phyloP scores from a whole-genome alignment of 2,113 vertebrate genomes.

The Verasper variegatus region DNA sequence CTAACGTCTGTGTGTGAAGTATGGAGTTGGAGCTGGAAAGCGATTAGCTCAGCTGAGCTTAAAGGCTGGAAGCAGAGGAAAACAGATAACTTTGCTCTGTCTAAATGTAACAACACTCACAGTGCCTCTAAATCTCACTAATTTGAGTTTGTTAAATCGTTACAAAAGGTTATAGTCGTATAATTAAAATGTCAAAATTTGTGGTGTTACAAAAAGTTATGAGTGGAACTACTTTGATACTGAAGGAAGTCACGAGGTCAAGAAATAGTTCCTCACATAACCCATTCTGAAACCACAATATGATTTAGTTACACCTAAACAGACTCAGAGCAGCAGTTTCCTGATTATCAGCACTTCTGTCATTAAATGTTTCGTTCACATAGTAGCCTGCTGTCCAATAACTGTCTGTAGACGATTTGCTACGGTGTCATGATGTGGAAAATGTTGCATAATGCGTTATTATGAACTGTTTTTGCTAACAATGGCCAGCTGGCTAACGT shows the following conservation, averaged over 20 bases:
- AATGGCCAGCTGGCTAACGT: no score
- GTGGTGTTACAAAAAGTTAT: background rate
- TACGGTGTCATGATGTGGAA: no score
- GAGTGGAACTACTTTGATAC: background rate
- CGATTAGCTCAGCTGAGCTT: background rate
- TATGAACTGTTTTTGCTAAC: no score
- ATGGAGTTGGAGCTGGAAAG: background rate
- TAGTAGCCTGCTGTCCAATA: no score
- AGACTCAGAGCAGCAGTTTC: no score
- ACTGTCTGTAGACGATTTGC: no score
- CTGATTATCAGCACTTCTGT: no score
- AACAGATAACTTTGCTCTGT: background rate
- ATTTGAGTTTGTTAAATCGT: background rate
- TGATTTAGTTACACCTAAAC: no score
- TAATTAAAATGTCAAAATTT: background rate
- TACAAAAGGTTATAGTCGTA: no score
- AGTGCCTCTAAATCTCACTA: background rate
- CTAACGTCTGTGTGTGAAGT: slow-evolving; percentile 3
- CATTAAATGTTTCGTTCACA: no score
- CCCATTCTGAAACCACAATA: background rate
- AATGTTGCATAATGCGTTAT: no score
- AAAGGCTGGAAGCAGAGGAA: background rate
- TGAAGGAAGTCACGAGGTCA: background rate
- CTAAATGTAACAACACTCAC: background rate
- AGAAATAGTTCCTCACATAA: background rate